Evolutionary conservation across 2,797 vertebrate species (phyloP).

Genomic region (Sebastes taczanowskii): DNA sequence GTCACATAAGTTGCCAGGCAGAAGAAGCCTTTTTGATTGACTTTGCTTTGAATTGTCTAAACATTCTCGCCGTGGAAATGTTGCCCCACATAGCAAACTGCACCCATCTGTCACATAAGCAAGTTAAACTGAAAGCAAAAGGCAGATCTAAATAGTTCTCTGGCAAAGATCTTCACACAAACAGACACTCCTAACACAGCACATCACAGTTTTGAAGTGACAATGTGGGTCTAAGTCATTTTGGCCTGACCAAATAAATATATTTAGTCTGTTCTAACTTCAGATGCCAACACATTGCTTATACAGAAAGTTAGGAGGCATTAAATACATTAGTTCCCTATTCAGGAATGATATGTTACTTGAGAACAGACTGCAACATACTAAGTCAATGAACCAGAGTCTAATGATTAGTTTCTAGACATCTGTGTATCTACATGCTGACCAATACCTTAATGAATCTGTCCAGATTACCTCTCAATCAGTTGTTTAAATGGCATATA

Average conservation of each 20-base stretch:
- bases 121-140: constrained; percentile 63
- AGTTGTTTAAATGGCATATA: constrained; percentile 19
- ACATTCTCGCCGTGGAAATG: constrained; percentile 21
- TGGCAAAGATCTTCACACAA: constrained; percentile 42
- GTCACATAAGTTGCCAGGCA: constrained; percentile 16
- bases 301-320: not conserved
- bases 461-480: constrained; percentile 9
- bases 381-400: not conserved
- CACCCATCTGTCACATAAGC: constrained; percentile 59
- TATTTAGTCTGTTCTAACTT: not conserved
- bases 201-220: constrained; percentile 36
- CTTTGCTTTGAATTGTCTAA: constrained; percentile 47
- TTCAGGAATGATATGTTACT: not conserved
- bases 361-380: not conserved
- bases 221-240: constrained; percentile 17
- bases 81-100: constrained; percentile 45
- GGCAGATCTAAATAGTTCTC: constrained; percentile 44
- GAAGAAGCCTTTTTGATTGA: constrained; percentile 27
- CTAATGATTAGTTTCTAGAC: not conserved
- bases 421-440: not conserved
- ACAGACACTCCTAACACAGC: constrained; percentile 45
- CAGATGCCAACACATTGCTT: not conserved
- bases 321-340: not conserved
- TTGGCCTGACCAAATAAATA: constrained; percentile 5
- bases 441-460: not conserved